Conservation (phyloP, 2,797 vertebrate species). For the Intellagama lesueurii region DNA sequence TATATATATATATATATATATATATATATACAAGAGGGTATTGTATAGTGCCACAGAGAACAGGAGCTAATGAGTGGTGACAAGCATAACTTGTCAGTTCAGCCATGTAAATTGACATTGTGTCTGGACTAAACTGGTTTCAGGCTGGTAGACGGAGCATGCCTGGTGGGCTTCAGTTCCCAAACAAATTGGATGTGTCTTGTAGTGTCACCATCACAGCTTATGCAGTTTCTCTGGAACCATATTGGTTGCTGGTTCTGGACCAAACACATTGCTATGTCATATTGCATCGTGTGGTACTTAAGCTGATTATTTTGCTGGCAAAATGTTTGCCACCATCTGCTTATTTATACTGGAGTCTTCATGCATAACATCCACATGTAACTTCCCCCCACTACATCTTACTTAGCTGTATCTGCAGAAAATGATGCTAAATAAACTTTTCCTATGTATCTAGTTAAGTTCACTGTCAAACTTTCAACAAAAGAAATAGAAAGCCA, state of each 20-base stretch:
- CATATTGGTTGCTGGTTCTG: neutral
- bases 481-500: neutral
- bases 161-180: conserved; percentile 73
- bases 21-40: conserved; percentile 15
- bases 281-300: neutral
- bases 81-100: conserved; percentile 82
- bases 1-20: conserved; percentile 39
- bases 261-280: neutral
- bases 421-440: neutral
- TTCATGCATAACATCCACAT: conserved; percentile 3
- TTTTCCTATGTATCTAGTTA: neutral
- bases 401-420: neutral
- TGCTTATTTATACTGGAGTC: conserved; percentile 6
- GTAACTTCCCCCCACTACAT: too few relatives aligned
- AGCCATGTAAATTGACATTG: conserved; percentile 81
- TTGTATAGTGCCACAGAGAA: conserved; percentile 74
- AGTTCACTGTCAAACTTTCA: neutral
- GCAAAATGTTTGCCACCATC: neutral
- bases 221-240: conserved; percentile 17
- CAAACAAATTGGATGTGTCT: conserved; percentile 68
- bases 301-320: conserved; percentile 9
- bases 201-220: conserved; percentile 39
- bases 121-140: conserved; percentile 80
- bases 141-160: conserved; percentile 80
- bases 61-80: conserved; percentile 79